A percentile compares a stretch with the other conserved stretches of the same genome.
phyloP scores from a whole-genome alignment of 2,888 invertebrate genomes.

The Aricia artaxerxes region DNA sequence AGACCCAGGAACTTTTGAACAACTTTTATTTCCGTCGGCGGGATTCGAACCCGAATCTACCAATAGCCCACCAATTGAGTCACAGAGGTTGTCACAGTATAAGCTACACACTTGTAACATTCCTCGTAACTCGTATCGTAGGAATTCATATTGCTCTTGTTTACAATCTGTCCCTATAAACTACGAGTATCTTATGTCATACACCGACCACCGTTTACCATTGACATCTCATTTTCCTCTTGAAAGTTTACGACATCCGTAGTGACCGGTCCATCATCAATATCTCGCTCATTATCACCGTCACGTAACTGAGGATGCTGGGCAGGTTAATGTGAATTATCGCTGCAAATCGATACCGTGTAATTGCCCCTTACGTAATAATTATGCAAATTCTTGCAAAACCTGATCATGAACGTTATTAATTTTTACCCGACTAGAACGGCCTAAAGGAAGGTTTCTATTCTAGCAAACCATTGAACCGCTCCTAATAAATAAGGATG shows the following conservation, averaged over 20 bases:
- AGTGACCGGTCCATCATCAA: not conserved
- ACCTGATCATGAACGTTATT: not conserved
- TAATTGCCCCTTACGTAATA: not conserved
- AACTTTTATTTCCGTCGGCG: no score
- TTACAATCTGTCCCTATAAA: no score
- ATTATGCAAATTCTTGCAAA: not conserved
- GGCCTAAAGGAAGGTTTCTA: not conserved
- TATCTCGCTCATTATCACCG: not conserved
- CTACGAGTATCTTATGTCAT: no score
- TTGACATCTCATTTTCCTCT: not conserved
- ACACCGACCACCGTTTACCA: not conserved
- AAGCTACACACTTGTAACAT: no score
- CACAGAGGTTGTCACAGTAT: no score
- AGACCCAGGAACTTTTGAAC: no score
- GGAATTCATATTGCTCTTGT: no score
- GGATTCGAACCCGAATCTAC: no score
- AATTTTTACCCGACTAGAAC: not conserved
- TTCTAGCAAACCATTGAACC: no score
- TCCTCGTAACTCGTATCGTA: no score
- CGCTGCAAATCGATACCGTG: not conserved
- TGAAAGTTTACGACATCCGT: not conserved
- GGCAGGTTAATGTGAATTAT: constrained; percentile 5
- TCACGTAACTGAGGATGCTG: constrained; percentile 1
- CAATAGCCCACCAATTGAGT: no score
- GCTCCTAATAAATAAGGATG: not conserved